Percentiles rank a stretch among this genome's conserved stretches.
phyloP scores from a whole-genome alignment of 1,140 invertebrate species.

The Aphaenogaster ashmeadi region DNA sequence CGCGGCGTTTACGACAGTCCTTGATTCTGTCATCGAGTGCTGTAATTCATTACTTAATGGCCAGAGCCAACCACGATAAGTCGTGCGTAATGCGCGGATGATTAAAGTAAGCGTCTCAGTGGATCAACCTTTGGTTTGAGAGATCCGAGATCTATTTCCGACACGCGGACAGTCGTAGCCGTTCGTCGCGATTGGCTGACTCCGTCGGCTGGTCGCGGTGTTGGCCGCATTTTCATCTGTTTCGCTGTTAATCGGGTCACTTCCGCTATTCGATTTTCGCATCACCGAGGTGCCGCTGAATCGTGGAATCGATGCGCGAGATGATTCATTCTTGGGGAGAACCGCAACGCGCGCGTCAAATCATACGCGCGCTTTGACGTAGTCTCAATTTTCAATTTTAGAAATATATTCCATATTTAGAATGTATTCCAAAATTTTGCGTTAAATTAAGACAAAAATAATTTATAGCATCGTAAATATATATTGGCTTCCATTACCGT shows the following conservation, averaged over 20 bases:
- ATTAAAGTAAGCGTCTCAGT: conserved; percentile 70
- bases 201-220: conserved; percentile 75
- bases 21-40: conserved; percentile 15
- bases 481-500: not conserved
- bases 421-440: not conserved
- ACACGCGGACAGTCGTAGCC: conserved; percentile 78
- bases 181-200: conserved; percentile 82
- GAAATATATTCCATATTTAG: not conserved
- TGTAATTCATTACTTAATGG: conserved; percentile 44
- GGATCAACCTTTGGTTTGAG: conserved; percentile 80
- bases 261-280: conserved; percentile 79
- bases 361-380: not conserved
- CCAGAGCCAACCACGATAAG: conserved; percentile 31
- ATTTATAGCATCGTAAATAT: conserved; percentile 11
- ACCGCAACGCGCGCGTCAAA: not conserved
- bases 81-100: conserved; percentile 62
- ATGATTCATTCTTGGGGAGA: conserved; percentile 11
- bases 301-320: not conserved
- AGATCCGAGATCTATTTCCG: conserved; percentile 84
- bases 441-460: conserved; percentile 2
- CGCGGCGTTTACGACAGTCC: not conserved
- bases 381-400: not conserved
- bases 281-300: not conserved
- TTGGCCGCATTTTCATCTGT: conserved; percentile 86
- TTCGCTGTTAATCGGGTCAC: conserved; percentile 85